A percentile compares a stretch with the other conserved stretches of the same genome.
These are phyloP conservation scores for Fragum whitleyi DNA, from an alignment of 2,888 invertebrate genomes.

Conservation along the genomic window DNA sequence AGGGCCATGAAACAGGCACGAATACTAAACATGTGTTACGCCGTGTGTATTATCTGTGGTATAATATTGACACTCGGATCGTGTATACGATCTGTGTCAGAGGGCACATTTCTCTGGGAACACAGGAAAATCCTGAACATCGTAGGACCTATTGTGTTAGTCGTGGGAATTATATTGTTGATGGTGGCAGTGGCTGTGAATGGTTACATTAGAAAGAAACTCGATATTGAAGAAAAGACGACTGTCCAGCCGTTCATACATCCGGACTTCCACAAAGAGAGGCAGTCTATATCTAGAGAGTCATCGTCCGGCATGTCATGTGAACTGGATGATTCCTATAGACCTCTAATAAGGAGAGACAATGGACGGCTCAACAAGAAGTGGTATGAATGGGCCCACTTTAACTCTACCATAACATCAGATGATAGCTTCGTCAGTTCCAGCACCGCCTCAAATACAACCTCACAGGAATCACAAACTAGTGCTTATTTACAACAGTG, in stretches of 20 bases:
- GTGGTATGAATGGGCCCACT: slow-evolving; percentile 2
- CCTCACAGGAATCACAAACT: slow-evolving; percentile 12
- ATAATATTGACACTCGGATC: slow-evolving; percentile 45
- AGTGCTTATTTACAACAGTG: neutral
- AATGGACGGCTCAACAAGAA: too few relatives aligned
- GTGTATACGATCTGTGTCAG: slow-evolving; percentile 44
- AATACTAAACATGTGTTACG: slow-evolving; percentile 30
- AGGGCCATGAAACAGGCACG: slow-evolving; percentile 20
- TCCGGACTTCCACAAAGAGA: slow-evolving; percentile 55
- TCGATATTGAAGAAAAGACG: slow-evolving; percentile 31
- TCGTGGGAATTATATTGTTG: slow-evolving; percentile 42
- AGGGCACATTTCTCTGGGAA: slow-evolving; percentile 53
- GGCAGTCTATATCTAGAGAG: neutral
- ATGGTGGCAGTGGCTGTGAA: slow-evolving; percentile 43
- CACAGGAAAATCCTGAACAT: slow-evolving; percentile 35
- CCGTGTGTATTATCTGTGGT: slow-evolving; percentile 28
- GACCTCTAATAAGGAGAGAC: neutral
- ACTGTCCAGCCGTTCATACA: slow-evolving; percentile 44
- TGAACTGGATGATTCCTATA: neutral
- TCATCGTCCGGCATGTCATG: neutral
- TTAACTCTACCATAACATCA: slow-evolving; percentile 3
- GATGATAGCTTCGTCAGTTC: slow-evolving; percentile 15
- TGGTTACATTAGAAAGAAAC: slow-evolving; percentile 23
- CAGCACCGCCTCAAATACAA: neutral
- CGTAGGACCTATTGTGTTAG: slow-evolving; percentile 40